Percentiles rank a stretch among this genome's conserved stretches.
These are phyloP conservation scores for Nannospalax galili DNA, from an alignment of 2,113 vertebrate genomes.

Conservation along the genomic window DNA sequence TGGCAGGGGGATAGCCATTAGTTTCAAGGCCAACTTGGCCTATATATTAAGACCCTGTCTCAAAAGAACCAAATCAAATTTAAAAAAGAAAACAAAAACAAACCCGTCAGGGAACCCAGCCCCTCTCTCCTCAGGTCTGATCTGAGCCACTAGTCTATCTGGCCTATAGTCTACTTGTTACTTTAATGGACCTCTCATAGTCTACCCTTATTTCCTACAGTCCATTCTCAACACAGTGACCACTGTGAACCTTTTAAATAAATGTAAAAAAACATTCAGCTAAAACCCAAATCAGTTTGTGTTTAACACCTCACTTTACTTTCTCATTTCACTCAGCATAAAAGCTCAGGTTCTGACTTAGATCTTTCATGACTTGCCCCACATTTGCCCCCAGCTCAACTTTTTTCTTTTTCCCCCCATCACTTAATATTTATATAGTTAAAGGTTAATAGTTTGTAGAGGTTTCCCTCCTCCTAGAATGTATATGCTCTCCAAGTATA, in stretches of 20 bases:
- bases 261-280: not conserved
- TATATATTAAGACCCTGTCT: not conserved
- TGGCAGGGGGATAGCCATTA: not conserved
- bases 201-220: not conserved
- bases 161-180: not conserved
- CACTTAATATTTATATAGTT: not conserved
- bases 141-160: not conserved
- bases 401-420: not conserved
- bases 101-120: not conserved
- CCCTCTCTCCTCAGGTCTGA: not conserved
- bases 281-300: not conserved
- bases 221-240: not conserved
- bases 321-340: not conserved
- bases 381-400: too few species aligned
- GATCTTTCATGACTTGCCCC: not conserved
- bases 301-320: not conserved
- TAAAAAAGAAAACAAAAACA: not conserved
- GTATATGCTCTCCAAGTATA: not conserved
- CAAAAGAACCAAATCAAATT: not conserved
- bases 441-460: not conserved
- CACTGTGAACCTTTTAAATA: not conserved
- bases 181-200: not conserved
- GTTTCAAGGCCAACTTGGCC: not conserved
- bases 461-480: not conserved
- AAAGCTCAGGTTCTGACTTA: not conserved